Evolutionary conservation across 2,113 vertebrate genomes (phyloP).

Genomic region (Oreocharis arfaki): DNA sequence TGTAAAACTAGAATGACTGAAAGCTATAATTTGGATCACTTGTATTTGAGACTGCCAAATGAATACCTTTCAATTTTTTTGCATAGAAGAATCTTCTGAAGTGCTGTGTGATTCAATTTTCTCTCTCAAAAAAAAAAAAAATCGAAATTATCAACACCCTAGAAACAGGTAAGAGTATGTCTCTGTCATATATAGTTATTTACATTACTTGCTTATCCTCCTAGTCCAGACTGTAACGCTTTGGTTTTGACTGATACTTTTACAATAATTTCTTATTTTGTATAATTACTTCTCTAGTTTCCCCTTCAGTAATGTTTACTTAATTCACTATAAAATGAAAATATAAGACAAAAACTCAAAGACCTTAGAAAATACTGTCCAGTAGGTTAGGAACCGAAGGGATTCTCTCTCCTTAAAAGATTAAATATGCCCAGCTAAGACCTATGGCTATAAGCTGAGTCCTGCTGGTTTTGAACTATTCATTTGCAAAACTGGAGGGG

Average conservation of each 20-base stretch:
- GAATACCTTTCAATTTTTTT: neutral
- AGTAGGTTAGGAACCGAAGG: neutral
- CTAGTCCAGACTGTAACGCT: neutral
- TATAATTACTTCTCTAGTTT: neutral
- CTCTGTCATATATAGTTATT: neutral
- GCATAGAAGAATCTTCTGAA: neutral
- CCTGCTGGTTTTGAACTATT: constrained; percentile 37
- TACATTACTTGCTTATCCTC: neutral
- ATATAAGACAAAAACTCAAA: neutral
- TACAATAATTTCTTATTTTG: neutral
- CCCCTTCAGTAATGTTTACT: neutral
- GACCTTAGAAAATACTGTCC: neutral
- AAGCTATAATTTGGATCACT: neutral
- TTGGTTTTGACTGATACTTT: neutral
- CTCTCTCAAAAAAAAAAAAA: neutral
- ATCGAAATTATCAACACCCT: neutral
- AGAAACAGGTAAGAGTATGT: neutral
- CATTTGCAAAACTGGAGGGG: constrained; percentile 3
- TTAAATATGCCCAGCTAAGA: neutral
- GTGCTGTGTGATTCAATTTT: neutral
- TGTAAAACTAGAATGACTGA: neutral
- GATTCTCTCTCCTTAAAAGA: neutral
- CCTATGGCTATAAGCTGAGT: neutral
- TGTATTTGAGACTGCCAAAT: neutral
- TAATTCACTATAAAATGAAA: neutral